Conservation (phyloP, 1,140 invertebrate genomes). For the Nixonia krombeini region DNA sequence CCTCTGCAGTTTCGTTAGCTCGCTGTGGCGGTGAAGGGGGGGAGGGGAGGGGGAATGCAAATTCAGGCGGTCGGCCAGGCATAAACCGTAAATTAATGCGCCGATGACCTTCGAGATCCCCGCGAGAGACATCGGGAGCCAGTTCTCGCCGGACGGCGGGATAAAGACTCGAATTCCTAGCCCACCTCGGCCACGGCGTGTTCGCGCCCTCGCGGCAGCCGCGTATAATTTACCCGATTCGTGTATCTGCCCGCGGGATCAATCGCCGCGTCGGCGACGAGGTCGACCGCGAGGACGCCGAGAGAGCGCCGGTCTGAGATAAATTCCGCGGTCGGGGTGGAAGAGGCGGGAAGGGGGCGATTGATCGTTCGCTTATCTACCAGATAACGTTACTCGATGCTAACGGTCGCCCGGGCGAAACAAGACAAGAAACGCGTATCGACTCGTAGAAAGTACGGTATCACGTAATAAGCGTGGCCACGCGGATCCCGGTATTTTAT, state of each 20-base stretch:
- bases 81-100: neutral
- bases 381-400: conserved; percentile 22
- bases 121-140: neutral
- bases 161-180: neutral
- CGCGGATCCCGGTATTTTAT: neutral
- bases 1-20: no score
- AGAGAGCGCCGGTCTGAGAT: conserved; percentile 19
- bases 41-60: neutral
- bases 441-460: neutral
- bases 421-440: conserved; percentile 1
- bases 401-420: conserved; percentile 9
- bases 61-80: neutral
- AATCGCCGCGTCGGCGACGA: conserved; percentile 13
- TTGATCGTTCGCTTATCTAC: conserved; percentile 24
- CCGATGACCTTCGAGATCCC: neutral
- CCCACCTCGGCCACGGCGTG: neutral
- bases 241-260: conserved; percentile 20
- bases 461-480: neutral
- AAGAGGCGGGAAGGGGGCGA: neutral
- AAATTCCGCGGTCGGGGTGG: conserved; percentile 16
- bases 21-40: no score
- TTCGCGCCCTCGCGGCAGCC: neutral
- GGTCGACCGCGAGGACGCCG: conserved; percentile 6
- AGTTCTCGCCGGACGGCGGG: neutral
- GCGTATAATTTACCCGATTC: neutral